A percentile compares a stretch with the other conserved stretches of the same genome.
Evolutionary conservation across 2,888 invertebrate species (phyloP).

Genomic region (Dromius quadrimaculatus): DNA sequence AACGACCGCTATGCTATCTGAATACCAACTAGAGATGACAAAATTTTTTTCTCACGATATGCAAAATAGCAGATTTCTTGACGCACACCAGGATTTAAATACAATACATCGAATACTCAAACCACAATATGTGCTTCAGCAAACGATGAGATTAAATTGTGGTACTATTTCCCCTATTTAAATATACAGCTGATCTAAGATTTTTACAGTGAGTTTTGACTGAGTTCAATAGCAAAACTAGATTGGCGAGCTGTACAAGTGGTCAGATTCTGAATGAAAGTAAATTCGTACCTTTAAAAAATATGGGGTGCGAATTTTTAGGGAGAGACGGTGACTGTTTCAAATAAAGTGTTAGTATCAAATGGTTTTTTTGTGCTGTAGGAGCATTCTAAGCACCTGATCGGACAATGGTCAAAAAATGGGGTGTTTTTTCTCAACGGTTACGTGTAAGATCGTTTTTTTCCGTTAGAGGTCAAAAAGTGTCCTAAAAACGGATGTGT

Average conservation of each 20-base stretch:
- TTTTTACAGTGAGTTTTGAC: neutral
- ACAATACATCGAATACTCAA: too few species aligned
- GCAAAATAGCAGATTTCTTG: constrained; percentile 35
- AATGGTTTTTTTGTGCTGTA: neutral
- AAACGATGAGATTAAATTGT: constrained; percentile 26
- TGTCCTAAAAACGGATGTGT: constrained; percentile 2
- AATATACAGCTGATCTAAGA: constrained; percentile 22
- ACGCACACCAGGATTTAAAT: constrained; percentile 6
- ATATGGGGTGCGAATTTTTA: constrained; percentile 45
- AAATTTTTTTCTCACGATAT: constrained; percentile 45
- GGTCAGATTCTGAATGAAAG: constrained; percentile 55
- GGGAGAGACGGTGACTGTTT: constrained; percentile 18
- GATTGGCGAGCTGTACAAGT: constrained; percentile 39
- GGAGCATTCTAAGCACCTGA: constrained; percentile 47
- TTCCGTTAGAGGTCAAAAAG: constrained; percentile 45
- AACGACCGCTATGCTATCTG: constrained; percentile 19
- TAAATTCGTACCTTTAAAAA: constrained; percentile 55
- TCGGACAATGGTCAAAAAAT: constrained; percentile 55
- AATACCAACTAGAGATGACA: constrained; percentile 36
- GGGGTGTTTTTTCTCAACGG: constrained; percentile 53
- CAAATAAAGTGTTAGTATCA: neutral
- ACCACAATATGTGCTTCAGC: neutral
- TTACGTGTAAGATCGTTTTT: constrained; percentile 40
- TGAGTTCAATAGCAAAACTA: neutral
- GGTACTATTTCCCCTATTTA: constrained; percentile 43